phyloP scores from a whole-genome alignment of 1,140 invertebrate species.

The Saxidomus purpurata region DNA sequence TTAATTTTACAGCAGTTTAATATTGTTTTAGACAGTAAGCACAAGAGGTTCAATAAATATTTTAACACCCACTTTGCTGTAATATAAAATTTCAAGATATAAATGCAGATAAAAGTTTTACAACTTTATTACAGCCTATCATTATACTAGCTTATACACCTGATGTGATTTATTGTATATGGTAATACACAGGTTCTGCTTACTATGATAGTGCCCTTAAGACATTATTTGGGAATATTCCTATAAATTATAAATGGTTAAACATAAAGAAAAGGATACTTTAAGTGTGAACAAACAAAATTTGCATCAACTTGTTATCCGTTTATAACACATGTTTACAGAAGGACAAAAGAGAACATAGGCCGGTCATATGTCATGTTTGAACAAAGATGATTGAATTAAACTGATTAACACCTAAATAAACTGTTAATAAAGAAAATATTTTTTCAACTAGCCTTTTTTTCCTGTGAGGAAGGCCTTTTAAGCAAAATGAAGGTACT shows the following conservation, averaged over 20 bases:
- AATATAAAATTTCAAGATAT: slow-evolving; percentile 8
- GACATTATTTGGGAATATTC: neutral
- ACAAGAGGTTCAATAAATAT: neutral
- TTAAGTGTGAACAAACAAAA: slow-evolving; percentile 36
- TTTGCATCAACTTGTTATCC: slow-evolving; percentile 19
- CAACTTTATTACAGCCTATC: neutral
- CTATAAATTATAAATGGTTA: slow-evolving; percentile 21
- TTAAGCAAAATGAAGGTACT: no score
- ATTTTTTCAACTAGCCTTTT: no score
- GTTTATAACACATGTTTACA: neutral
- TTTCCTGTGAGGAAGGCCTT: no score
- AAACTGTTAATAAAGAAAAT: no score
- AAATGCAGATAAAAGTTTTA: slow-evolving; percentile 7
- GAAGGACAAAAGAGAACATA: neutral
- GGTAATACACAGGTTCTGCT: neutral
- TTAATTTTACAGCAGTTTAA: neutral
- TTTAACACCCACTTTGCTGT: slow-evolving; percentile 8
- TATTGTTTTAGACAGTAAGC: neutral
- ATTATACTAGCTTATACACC: neutral
- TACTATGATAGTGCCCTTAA: neutral
- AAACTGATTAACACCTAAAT: slow-evolving; percentile 20
- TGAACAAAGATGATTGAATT: neutral
- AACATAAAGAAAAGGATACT: slow-evolving; percentile 8
- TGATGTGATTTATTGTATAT: slow-evolving; percentile 19
- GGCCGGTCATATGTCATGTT: neutral